These are phyloP conservation scores for Echinops telfairi DNA, from an alignment of 2,113 vertebrate species.

Conservation along the genomic window DNA sequence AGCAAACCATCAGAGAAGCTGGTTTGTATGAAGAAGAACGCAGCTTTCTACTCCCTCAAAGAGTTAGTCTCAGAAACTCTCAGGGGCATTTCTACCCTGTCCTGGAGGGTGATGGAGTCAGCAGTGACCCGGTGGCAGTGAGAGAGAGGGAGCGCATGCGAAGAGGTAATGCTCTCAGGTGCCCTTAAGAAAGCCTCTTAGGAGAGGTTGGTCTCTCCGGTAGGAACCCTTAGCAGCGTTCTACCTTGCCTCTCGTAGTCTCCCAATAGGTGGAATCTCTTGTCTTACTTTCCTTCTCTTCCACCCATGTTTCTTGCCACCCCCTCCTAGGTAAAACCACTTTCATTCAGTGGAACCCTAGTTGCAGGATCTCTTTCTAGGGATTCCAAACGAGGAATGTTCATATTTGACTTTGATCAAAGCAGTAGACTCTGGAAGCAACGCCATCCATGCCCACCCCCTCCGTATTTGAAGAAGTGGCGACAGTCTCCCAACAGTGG, in stretches of 20 bases:
- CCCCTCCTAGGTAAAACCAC: not conserved
- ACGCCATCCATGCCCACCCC: not conserved
- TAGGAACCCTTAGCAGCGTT: not conserved
- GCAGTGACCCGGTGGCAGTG: no score
- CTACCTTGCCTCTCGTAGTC: not conserved
- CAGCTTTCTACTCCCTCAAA: no score
- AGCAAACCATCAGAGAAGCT: no score
- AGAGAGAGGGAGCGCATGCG: no score
- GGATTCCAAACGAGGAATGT: not conserved
- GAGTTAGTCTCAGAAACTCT: no score
- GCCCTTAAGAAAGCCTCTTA: not conserved
- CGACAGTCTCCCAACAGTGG: not conserved
- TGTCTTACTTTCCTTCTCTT: not conserved
- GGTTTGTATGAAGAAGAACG: no score
- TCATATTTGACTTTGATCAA: not conserved
- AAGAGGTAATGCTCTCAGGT: no score
- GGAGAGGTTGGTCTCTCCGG: not conserved
- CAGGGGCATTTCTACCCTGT: no score
- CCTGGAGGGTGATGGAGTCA: no score
- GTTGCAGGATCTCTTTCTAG: not conserved
- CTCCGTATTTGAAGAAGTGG: not conserved
- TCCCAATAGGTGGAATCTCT: not conserved
- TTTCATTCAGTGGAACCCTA: not conserved
- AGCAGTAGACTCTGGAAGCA: not conserved
- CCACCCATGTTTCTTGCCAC: not conserved